Evolutionary conservation across 2,797 vertebrate genomes (phyloP).

Genomic region (Yasuhikotakia modesta): DNA sequence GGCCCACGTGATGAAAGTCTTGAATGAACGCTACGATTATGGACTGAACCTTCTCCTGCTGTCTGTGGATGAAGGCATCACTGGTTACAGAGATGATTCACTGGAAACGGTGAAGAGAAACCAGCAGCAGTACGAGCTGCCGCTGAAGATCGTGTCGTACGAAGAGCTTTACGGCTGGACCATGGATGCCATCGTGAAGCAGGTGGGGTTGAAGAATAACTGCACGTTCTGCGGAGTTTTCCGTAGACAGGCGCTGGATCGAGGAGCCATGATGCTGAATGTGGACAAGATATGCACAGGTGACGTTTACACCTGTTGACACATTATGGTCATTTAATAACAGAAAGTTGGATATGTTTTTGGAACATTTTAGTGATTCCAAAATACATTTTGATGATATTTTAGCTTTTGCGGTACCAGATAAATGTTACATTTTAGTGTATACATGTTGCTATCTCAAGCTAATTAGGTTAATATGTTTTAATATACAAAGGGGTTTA

Average conservation of each 20-base stretch:
- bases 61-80: conserved; percentile 87
- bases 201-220: conserved; percentile 84
- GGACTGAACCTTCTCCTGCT: conserved; percentile 81
- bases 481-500: no score
- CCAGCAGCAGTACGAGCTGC: conserved; percentile 82
- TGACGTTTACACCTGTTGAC: conserved; percentile 55
- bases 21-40: conserved; percentile 80
- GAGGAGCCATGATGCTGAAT: conserved; percentile 82
- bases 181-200: conserved; percentile 87
- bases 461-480: neutral
- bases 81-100: conserved; percentile 86
- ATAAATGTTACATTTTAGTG: no score
- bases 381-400: no score
- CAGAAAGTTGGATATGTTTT: no score
- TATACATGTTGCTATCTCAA: neutral
- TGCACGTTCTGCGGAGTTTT: conserved; percentile 92
- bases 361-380: no score
- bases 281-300: conserved; percentile 89
- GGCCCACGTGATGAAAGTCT: conserved; percentile 83
- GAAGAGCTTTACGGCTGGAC: conserved; percentile 88
- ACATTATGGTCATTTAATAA: no score
- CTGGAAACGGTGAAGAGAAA: conserved; percentile 84
- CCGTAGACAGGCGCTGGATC: conserved; percentile 84
- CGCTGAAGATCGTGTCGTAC: conserved; percentile 85
- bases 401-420: no score